phyloP scores from a whole-genome alignment of 2,888 invertebrate genomes.

The Limnephilus lunatus region DNA sequence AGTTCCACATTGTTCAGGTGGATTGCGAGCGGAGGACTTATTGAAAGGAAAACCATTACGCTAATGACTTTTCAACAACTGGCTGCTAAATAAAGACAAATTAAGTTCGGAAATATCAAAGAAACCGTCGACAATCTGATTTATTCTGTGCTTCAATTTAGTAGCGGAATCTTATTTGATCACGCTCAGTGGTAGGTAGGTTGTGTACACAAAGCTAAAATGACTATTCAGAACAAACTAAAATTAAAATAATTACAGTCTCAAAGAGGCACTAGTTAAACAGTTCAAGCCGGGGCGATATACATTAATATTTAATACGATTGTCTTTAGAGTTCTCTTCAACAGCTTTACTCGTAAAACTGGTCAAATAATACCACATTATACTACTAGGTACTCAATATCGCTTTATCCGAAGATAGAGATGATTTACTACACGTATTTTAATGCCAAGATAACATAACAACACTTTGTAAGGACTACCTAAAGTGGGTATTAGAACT shows the following conservation, averaged over 20 bases:
- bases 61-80: constrained; percentile 11
- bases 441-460: too few species aligned
- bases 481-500: too few species aligned
- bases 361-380: too few species aligned
- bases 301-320: not conserved
- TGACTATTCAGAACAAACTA: not conserved
- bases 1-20: not conserved
- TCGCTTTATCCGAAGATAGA: too few species aligned
- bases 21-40: not conserved
- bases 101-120: not conserved
- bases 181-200: not conserved
- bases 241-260: not conserved
- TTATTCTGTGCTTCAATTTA: not conserved
- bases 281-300: not conserved
- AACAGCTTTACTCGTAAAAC: not conserved
- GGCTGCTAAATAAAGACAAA: not conserved
- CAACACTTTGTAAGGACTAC: too few species aligned
- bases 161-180: not conserved
- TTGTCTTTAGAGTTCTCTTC: not conserved
- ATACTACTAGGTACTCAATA: too few species aligned
- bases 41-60: constrained; percentile 25
- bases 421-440: too few species aligned
- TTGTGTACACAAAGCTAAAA: not conserved
- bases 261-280: not conserved
- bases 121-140: not conserved